A percentile compares a stretch with the other conserved stretches of the same genome.
Evolutionary conservation across 2,888 invertebrate species (phyloP).

Genomic region (Trissolcus japonicus): DNA sequence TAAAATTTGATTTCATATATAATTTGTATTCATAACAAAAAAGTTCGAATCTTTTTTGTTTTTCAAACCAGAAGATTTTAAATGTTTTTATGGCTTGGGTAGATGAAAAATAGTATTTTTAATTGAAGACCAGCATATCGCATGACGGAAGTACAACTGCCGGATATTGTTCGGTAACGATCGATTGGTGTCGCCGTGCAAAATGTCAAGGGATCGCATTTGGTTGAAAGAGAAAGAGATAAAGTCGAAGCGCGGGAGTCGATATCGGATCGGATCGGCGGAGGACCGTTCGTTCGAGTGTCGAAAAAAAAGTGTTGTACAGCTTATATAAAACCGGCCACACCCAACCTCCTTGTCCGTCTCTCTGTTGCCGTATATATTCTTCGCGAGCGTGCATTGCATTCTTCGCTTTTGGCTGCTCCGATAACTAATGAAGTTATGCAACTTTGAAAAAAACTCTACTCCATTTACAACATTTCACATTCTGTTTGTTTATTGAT

Average conservation of each 20-base stretch:
- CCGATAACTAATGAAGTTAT: no score
- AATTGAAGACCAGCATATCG: slow-evolving; percentile 20
- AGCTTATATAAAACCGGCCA: slow-evolving; percentile 75
- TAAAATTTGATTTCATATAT: no score
- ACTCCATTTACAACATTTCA: background rate
- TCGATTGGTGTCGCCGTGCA: slow-evolving; percentile 41
- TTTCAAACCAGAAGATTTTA: no score
- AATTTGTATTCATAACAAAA: no score
- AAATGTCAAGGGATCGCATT: slow-evolving; percentile 51
- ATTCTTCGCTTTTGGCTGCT: slow-evolving; percentile 11
- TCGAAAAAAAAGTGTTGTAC: slow-evolving; percentile 70
- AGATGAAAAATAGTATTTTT: slow-evolving; percentile 7
- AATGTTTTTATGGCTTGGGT: background rate
- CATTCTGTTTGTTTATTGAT: background rate
- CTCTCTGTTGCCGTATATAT: slow-evolving; percentile 36
- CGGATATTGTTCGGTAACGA: slow-evolving; percentile 35
- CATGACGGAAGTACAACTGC: slow-evolving; percentile 42
- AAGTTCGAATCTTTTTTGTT: no score
- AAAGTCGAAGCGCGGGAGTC: slow-evolving; percentile 69
- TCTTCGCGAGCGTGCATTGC: slow-evolving; percentile 29
- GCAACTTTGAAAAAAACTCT: no score
- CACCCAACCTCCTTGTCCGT: slow-evolving; percentile 69
- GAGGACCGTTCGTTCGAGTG: slow-evolving; percentile 61
- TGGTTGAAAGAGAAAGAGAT: slow-evolving; percentile 57
- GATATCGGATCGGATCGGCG: slow-evolving; percentile 48